Evolutionary conservation across 2,113 vertebrate species (phyloP).

Genomic region (Oreochromis niloticus): DNA sequence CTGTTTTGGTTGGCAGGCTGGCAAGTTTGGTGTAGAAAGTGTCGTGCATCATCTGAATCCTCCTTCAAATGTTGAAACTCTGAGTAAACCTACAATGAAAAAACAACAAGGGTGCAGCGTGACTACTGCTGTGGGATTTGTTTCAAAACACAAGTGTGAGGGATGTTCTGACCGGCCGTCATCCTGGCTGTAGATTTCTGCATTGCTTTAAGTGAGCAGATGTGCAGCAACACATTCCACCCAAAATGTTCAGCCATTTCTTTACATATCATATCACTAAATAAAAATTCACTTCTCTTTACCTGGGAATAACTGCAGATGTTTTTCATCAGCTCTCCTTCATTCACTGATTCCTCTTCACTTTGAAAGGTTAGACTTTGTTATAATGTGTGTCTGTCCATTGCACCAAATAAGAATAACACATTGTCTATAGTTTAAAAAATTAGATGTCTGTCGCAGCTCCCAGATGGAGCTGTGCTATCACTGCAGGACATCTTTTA

Average conservation of each 20-base stretch:
- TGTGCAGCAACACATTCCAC: not conserved
- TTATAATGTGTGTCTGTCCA: not conserved
- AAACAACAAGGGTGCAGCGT: not conserved
- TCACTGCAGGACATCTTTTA: not conserved
- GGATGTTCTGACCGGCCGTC: not conserved
- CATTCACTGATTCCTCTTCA: not conserved
- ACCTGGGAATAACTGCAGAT: not conserved
- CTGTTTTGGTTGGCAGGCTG: not conserved
- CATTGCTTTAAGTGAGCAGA: not conserved
- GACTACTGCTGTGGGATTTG: not conserved
- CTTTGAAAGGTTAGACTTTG: not conserved
- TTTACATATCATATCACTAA: not conserved
- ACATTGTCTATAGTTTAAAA: not conserved
- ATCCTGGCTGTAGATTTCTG: not conserved
- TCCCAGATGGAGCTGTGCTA: not conserved
- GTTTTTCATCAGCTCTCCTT: not conserved
- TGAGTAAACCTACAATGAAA: not conserved
- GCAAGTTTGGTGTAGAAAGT: fast-evolving
- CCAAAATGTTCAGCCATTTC: not conserved
- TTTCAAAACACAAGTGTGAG: not conserved
- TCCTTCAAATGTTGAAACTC: not conserved
- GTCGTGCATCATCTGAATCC: not conserved
- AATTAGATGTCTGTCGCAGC: not conserved
- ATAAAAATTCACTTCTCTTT: not conserved
- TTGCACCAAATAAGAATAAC: not conserved